phyloP scores from a whole-genome alignment of 2,797 vertebrate species.

The Phrynocephalus vlangalii region DNA sequence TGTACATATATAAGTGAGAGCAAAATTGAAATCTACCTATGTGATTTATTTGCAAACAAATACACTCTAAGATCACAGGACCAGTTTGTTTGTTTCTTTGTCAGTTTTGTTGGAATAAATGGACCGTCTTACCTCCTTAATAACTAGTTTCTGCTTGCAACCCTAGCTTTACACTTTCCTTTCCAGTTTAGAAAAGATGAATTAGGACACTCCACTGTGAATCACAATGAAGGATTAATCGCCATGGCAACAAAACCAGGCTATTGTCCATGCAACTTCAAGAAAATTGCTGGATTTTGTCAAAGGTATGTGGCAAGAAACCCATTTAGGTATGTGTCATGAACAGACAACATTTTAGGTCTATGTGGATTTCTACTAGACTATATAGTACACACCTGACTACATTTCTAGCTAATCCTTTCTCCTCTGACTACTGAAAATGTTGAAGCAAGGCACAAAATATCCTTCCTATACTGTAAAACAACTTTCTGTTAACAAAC shows the following conservation, averaged over 20 bases:
- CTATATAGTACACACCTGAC: neutral
- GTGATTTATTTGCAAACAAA: constrained; percentile 19
- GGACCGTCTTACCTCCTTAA: constrained; percentile 56
- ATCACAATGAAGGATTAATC: constrained; percentile 74
- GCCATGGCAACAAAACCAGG: constrained; percentile 74
- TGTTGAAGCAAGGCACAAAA: neutral
- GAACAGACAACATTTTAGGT: constrained; percentile 34
- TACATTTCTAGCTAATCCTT: constrained; percentile 4
- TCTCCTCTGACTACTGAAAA: constrained; percentile 15
- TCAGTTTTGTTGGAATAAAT: constrained; percentile 49
- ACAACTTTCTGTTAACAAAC: neutral
- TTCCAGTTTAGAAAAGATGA: constrained; percentile 60
- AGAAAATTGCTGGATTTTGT: constrained; percentile 60
- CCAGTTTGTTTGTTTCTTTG: neutral
- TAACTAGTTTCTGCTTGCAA: constrained; percentile 56
- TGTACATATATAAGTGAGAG: neutral
- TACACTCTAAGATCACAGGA: neutral
- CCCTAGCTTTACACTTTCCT: constrained; percentile 43
- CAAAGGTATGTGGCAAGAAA: constrained; percentile 46
- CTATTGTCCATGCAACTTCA: constrained; percentile 53
- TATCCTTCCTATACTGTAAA: neutral
- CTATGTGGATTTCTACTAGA: constrained; percentile 39
- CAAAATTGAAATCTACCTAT: neutral
- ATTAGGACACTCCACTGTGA: constrained; percentile 65
- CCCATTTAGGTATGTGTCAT: constrained; percentile 50